phyloP scores from a whole-genome alignment of 2,113 vertebrate species.

The Nesogale talazaci region DNA sequence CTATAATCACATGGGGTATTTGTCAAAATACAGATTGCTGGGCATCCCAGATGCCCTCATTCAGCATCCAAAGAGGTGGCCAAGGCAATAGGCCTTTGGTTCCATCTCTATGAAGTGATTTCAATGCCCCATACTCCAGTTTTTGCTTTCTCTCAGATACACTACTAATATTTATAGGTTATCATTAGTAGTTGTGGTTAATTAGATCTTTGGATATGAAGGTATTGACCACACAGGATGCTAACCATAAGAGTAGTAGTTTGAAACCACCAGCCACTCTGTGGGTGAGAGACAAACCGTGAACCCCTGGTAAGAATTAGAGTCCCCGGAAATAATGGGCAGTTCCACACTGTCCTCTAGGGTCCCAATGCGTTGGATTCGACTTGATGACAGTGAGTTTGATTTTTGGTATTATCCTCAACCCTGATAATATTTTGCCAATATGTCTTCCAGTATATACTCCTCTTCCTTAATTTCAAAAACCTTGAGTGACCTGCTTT shows the following conservation, averaged over 20 bases:
- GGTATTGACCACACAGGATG: not conserved
- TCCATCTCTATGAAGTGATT: fast-evolving
- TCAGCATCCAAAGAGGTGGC: not conserved
- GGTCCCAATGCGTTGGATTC: too few relatives aligned
- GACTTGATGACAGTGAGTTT: too few relatives aligned
- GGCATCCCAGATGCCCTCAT: not conserved
- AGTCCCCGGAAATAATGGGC: too few relatives aligned
- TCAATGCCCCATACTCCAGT: not conserved
- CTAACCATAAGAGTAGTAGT: too few relatives aligned
- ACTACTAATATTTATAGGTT: not conserved
- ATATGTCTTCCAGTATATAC: not conserved
- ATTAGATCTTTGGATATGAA: not conserved
- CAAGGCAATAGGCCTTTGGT: not conserved
- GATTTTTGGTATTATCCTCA: too few relatives aligned
- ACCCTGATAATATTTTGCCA: too few relatives aligned
- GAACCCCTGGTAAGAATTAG: too few relatives aligned
- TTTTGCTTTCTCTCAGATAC: not conserved
- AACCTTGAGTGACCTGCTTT: not conserved
- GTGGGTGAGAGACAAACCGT: too few relatives aligned
- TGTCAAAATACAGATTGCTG: not conserved
- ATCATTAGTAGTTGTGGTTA: not conserved
- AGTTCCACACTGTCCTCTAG: too few relatives aligned
- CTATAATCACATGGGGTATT: not conserved
- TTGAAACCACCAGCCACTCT: too few relatives aligned
- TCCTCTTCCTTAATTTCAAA: not conserved